These are phyloP conservation scores for Coracias cyanogaster DNA, from an alignment of 2,797 vertebrate genomes.

Conservation along the genomic window DNA sequence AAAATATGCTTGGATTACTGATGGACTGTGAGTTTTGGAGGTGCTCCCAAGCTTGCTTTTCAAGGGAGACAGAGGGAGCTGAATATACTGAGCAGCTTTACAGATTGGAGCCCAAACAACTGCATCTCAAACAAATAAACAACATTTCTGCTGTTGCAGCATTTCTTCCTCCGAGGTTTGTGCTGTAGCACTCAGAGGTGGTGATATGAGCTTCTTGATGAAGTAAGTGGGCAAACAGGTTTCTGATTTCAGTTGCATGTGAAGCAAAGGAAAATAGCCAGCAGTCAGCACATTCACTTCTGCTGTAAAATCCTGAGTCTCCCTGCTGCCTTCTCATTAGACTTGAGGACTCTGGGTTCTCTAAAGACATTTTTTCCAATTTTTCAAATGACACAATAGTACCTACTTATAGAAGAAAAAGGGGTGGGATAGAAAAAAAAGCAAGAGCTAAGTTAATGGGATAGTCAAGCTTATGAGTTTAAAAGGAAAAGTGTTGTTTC, in stretches of 20 bases:
- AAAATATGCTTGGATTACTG: neutral
- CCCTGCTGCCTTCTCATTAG: neutral
- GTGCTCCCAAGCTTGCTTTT: neutral
- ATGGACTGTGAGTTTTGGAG: neutral
- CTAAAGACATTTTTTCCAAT: neutral
- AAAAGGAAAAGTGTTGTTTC: neutral
- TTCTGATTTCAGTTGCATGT: constrained; percentile 36
- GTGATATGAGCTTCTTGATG: neutral
- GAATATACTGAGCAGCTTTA: neutral
- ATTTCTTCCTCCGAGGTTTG: constrained; percentile 18
- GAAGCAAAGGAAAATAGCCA: neutral
- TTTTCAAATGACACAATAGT: neutral
- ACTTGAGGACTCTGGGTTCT: neutral
- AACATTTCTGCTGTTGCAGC: neutral
- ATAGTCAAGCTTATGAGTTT: neutral
- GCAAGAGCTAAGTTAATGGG: neutral
- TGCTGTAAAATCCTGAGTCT: neutral
- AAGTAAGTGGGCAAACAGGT: constrained; percentile 38
- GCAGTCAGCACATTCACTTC: constrained; percentile 13
- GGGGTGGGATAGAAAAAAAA: neutral
- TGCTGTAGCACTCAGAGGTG: neutral
- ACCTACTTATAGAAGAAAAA: neutral
- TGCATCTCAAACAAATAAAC: neutral
- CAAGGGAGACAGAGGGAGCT: neutral
- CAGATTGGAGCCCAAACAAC: neutral